Percentiles rank a stretch among this genome's conserved stretches.
These are phyloP conservation scores for Micoletzkya japonica DNA, from an alignment of 2,888 invertebrate genomes.

Conservation along the genomic window DNA sequence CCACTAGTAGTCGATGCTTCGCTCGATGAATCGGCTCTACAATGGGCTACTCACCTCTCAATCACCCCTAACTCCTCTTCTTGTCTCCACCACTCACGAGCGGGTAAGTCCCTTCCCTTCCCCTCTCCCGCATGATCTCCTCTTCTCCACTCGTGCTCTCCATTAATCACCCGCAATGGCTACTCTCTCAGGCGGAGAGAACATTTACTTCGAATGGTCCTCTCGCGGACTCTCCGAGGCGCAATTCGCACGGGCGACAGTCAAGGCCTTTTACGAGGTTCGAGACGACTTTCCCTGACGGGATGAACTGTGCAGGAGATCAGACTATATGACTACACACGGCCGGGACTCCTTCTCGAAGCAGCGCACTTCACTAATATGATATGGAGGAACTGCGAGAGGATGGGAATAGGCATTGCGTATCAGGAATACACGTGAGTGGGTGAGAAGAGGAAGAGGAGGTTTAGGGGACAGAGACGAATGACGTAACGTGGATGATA, in stretches of 20 bases:
- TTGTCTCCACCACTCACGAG: conserved; percentile 25
- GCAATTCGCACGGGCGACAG: conserved; percentile 5
- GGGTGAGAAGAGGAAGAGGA: too few species aligned
- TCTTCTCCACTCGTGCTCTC: not conserved
- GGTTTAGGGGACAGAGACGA: too few species aligned
- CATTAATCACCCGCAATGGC: not conserved
- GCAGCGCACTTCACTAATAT: conserved; percentile 40
- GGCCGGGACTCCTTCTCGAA: conserved; percentile 32
- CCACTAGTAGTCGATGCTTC: conserved; percentile 2
- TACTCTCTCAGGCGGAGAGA: conserved; percentile 26
- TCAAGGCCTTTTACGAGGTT: conserved; percentile 25
- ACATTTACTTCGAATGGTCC: conserved; percentile 29
- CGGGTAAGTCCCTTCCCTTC: too few species aligned
- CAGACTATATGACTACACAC: conserved; percentile 35
- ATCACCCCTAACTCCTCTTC: not conserved
- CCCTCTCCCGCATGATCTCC: not conserved
- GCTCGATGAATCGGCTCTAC: not conserved
- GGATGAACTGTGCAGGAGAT: conserved; percentile 31
- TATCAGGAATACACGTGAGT: conserved; percentile 31
- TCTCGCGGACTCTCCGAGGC: not conserved
- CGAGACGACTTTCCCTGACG: too few species aligned
- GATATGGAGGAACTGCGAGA: conserved; percentile 36
- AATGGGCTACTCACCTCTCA: conserved; percentile 16
- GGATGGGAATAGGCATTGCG: conserved; percentile 35
- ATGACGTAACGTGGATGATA: not conserved